phyloP scores from a whole-genome alignment of 2,113 vertebrate species.

The Myotis davidii region DNA sequence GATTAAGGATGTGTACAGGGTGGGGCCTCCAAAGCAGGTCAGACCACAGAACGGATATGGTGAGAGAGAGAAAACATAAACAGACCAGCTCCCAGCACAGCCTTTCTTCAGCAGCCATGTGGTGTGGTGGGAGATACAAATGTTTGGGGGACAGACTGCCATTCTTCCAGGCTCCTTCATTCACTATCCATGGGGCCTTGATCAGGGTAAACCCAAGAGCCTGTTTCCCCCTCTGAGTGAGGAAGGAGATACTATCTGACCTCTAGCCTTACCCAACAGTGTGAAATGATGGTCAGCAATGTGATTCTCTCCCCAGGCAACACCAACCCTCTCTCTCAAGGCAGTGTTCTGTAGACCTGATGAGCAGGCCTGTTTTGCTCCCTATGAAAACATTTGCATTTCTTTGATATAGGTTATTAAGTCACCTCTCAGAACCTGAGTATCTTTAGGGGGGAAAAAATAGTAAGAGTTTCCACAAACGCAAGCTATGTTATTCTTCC shows the following conservation, averaged over 20 bases:
- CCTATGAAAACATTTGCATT: not conserved
- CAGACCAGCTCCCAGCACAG: not conserved
- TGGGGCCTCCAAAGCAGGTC: not conserved
- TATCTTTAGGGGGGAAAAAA: not conserved
- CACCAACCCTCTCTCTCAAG: not conserved
- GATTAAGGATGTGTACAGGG: not conserved
- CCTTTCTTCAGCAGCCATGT: not conserved
- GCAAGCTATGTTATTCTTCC: not conserved
- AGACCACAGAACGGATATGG: not conserved
- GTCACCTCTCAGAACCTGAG: not conserved
- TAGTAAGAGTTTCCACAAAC: constrained; percentile 23
- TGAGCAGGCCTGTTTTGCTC: not conserved
- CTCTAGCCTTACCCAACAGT: not conserved
- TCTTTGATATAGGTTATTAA: constrained; percentile 48
- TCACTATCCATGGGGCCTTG: not conserved
- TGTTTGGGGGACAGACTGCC: not conserved
- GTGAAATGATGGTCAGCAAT: not conserved
- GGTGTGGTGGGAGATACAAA: not conserved
- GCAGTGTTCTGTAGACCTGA: not conserved
- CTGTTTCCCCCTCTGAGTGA: not conserved
- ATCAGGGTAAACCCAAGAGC: not conserved
- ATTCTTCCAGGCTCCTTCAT: not conserved
- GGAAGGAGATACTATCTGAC: not conserved
- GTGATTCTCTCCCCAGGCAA: not conserved
- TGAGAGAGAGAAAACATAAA: not conserved